These are phyloP conservation scores for Agonum fuliginosum DNA, from an alignment of 2,888 invertebrate genomes.

Conservation along the genomic window DNA sequence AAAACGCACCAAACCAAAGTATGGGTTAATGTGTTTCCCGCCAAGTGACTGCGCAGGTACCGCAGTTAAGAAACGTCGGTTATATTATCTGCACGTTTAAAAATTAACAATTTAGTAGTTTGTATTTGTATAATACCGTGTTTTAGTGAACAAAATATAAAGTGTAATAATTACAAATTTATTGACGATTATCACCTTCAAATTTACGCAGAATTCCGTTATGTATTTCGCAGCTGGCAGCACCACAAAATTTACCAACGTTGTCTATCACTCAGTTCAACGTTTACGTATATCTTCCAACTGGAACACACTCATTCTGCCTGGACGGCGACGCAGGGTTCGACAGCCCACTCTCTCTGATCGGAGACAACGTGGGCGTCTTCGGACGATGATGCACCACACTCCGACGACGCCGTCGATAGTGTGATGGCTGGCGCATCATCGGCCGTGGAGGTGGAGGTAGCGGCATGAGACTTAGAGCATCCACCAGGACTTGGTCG, in stretches of 20 bases:
- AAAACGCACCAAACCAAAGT: too few species aligned
- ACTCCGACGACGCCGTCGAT: conserved; percentile 67
- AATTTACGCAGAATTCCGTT: too few species aligned
- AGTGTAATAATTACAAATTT: too few species aligned
- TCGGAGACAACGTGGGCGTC: conserved; percentile 79
- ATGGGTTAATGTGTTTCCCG: too few species aligned
- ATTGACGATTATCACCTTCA: too few species aligned
- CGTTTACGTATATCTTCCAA: background rate
- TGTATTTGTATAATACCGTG: too few species aligned
- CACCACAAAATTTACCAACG: background rate
- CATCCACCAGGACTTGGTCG: conserved; percentile 45
- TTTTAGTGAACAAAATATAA: too few species aligned
- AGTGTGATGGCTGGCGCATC: conserved; percentile 18
- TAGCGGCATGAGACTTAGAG: conserved; percentile 30
- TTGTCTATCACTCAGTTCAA: background rate
- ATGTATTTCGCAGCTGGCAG: conserved; percentile 10
- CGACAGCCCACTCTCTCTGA: conserved; percentile 82
- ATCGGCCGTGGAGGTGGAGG: conserved; percentile 3
- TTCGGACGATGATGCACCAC: conserved; percentile 70
- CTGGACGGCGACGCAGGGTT: conserved; percentile 80
- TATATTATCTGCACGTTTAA: too few species aligned
- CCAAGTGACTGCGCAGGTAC: too few species aligned
- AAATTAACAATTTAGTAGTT: too few species aligned
- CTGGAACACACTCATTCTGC: conserved; percentile 67
- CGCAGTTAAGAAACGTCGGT: too few species aligned